Conservation (phyloP, 2,113 vertebrate genomes). For the Pipra filicauda region DNA sequence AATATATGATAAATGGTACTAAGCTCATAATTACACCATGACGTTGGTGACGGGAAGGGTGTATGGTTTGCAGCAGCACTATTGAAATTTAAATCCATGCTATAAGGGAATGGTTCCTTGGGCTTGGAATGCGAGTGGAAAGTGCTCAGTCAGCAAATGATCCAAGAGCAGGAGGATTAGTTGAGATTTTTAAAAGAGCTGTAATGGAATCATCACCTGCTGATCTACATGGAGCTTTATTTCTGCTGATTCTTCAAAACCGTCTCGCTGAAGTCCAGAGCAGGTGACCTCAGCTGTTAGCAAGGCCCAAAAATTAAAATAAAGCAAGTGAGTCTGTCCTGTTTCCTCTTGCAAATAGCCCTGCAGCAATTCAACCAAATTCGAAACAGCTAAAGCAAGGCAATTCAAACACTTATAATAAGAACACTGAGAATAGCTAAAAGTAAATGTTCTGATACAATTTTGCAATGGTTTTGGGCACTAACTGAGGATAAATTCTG, state of each 20-base stretch:
- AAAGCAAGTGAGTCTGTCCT: background rate
- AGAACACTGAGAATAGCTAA: background rate
- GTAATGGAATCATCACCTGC: background rate
- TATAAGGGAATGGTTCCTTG: background rate
- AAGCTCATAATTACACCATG: constrained; percentile 20
- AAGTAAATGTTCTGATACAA: background rate
- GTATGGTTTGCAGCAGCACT: constrained; percentile 33
- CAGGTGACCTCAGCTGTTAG: background rate
- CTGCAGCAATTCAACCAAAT: background rate
- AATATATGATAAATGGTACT: background rate
- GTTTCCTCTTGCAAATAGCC: background rate
- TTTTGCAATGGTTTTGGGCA: background rate
- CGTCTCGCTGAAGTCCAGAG: background rate
- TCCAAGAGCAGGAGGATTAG: constrained; percentile 6
- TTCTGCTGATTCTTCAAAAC: background rate
- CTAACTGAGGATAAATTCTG: background rate
- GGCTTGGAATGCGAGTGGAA: background rate
- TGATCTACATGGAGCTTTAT: background rate
- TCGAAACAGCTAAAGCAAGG: background rate
- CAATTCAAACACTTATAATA: background rate
- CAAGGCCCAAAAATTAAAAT: background rate
- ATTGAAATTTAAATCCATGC: background rate
- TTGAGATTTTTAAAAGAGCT: background rate
- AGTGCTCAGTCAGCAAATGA: constrained; percentile 14
- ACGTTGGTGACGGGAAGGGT: background rate